Percentiles rank a stretch among this genome's conserved stretches.
phyloP scores from a whole-genome alignment of 2,888 invertebrate species.

The Neoascia interrupta region DNA sequence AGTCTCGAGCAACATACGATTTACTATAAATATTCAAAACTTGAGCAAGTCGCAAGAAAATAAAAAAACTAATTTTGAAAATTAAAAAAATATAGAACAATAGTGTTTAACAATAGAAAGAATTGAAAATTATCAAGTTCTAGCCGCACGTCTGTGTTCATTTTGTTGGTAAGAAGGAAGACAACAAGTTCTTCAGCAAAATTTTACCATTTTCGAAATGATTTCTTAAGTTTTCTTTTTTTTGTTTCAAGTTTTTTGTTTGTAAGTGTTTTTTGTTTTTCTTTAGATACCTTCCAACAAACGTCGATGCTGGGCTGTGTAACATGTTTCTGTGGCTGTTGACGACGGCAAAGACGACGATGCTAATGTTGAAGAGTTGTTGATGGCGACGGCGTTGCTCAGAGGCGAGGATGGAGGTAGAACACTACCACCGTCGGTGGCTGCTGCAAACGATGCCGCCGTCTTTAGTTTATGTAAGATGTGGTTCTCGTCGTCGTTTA shows the following conservation, averaged over 20 bases:
- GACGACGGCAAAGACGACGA: conserved; percentile 71
- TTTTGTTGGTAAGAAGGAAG: too few species aligned
- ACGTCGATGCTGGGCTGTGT: conserved; percentile 79
- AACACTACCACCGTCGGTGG: conserved; percentile 62
- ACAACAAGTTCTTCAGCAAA: too few species aligned
- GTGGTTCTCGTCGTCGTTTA: conserved; percentile 70
- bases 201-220: conserved; percentile 31
- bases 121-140: conserved; percentile 17
- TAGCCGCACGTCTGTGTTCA: conserved; percentile 57
- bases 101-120: conserved; percentile 12
- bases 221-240: conserved; percentile 62
- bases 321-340: conserved; percentile 72
- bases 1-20: conserved; percentile 70
- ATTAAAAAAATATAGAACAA: conserved; percentile 41
- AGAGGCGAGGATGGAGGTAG: conserved; percentile 57
- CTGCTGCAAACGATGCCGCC: conserved; percentile 70
- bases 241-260: conserved; percentile 70
- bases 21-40: conserved; percentile 11
- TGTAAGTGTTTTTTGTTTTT: conserved; percentile 68
- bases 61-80: conserved; percentile 29
- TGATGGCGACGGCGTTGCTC: conserved; percentile 29
- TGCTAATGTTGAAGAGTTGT: conserved; percentile 54
- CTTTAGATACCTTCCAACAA: conserved; percentile 79
- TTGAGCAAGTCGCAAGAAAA: conserved; percentile 19
- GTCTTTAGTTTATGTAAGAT: conserved; percentile 72